Evolutionary conservation across 1,140 invertebrate genomes (phyloP).

Genomic region (Aplysia californica): DNA sequence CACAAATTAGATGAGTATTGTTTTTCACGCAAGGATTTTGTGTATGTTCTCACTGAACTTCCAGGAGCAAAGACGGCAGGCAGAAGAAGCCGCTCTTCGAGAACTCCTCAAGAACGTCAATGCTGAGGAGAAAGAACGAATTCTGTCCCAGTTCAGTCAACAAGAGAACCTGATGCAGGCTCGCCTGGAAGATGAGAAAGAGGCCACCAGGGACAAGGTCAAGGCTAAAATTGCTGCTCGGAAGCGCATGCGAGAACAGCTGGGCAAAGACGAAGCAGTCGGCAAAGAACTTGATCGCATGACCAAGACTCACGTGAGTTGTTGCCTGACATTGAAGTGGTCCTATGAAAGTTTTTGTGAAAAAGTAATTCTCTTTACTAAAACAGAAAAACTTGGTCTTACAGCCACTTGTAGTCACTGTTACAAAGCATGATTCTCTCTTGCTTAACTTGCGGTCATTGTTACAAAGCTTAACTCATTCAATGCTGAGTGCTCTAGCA

Average conservation of each 20-base stretch:
- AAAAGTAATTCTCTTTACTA: too few relatives aligned
- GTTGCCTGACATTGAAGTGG: too few relatives aligned
- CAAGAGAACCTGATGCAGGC: constrained; percentile 40
- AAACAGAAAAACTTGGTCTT: too few relatives aligned
- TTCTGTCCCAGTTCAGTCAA: constrained; percentile 48
- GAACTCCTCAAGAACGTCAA: constrained; percentile 43
- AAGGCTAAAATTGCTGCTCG: constrained; percentile 58
- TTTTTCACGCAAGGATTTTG: too few relatives aligned
- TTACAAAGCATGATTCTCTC: too few relatives aligned
- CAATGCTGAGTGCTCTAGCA: too few relatives aligned
- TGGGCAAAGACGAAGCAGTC: constrained; percentile 57
- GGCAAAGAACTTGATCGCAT: constrained; percentile 58
- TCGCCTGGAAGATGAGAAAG: constrained; percentile 36
- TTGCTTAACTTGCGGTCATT: too few relatives aligned
- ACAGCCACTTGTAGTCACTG: too few relatives aligned
- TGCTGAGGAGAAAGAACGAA: constrained; percentile 48
- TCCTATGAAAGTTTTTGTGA: constrained; percentile 2
- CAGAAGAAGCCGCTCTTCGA: constrained; percentile 44
- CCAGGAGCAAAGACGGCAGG: constrained; percentile 41
- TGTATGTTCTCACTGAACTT: not conserved
- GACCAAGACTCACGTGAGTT: constrained; percentile 57
- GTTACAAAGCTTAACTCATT: too few relatives aligned
- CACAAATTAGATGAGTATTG: too few relatives aligned
- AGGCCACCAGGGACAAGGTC: constrained; percentile 52
- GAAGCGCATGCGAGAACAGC: constrained; percentile 60